phyloP scores from a whole-genome alignment of 2,888 invertebrate genomes.

The Ecdyonurus torrentis region DNA sequence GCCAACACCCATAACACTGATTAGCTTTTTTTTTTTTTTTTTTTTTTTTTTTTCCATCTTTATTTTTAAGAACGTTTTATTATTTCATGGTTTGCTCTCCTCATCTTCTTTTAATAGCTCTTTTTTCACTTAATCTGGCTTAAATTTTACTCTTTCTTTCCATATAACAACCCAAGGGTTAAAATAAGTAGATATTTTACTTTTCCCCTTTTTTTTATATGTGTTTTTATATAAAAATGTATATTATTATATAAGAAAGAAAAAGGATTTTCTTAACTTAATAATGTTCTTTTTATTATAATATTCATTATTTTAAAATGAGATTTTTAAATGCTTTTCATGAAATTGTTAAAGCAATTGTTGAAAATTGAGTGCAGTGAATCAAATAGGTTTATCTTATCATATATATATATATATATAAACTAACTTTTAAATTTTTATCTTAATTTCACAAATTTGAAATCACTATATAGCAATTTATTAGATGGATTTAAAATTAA shows the following conservation, averaged over 20 bases:
- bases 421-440: background rate
- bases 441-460: background rate
- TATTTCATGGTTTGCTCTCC: background rate
- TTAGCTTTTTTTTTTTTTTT: background rate
- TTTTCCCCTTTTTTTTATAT: too few species aligned
- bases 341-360: background rate
- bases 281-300: background rate
- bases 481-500: too few species aligned
- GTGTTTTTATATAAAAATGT: too few species aligned
- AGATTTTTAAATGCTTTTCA: background rate
- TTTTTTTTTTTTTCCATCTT: background rate
- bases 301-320: background rate
- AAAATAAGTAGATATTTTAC: background rate
- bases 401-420: background rate
- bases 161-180: background rate
- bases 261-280: background rate
- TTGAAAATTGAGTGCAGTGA: background rate
- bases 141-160: slow-evolving; percentile 1
- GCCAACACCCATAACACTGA: background rate
- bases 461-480: too few species aligned
- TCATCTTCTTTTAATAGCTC: slow-evolving; percentile 3
- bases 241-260: background rate
- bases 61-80: background rate
- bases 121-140: slow-evolving; percentile 3
- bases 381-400: background rate